Evolutionary conservation across 2,113 vertebrate genomes (phyloP), one percentile per base, ranked within the genome.

Genomic region (Danio rerio): DNA sequence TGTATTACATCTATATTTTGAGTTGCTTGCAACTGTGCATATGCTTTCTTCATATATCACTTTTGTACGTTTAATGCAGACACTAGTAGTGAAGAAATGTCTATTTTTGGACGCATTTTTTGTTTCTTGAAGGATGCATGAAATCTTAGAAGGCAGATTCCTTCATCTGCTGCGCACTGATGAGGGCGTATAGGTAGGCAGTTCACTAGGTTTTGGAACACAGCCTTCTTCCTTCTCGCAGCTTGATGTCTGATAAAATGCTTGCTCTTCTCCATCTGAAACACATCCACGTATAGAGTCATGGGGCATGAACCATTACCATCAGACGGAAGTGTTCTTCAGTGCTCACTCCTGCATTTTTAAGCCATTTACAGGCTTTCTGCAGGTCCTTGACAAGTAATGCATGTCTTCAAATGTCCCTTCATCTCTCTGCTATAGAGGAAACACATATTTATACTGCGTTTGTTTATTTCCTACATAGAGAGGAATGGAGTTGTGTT

Each of bases 181-280:
- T 63, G 61, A 40, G 61, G 61, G 62, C 40, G 62, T 42, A 12
- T 65, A 0, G 13, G 0, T 43, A 65, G 40, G 13, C 5, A 63
- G 11, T 12, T 63, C 21, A 40, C 31, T 62, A 3, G 61, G 11
- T 62, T 62, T 9, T n/a, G 15, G 53, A 66, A 9, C 63, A 66
- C 31, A 43, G 31, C 63, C 16, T 43, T 42, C 6, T 16, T 5
- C 1, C 9, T 43, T 65, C 62, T 9, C 21, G 0, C 21, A 42
- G 31, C 13, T 9, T 43, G 88, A 89, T 82, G 81, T 87, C 83
- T 84, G 86, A n/a, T n/a, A n/a, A n/a, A n/a, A n/a, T 83, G 88
- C 85, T 88, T 84, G 82, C 72, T 65, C 69, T 56, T 72, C 61
- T 65, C 11, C 70, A 45, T 87, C 80, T n/a, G 50, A 85, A 86